Conservation (phyloP, 1,140 invertebrate genomes). For the Gerris buenoi region DNA sequence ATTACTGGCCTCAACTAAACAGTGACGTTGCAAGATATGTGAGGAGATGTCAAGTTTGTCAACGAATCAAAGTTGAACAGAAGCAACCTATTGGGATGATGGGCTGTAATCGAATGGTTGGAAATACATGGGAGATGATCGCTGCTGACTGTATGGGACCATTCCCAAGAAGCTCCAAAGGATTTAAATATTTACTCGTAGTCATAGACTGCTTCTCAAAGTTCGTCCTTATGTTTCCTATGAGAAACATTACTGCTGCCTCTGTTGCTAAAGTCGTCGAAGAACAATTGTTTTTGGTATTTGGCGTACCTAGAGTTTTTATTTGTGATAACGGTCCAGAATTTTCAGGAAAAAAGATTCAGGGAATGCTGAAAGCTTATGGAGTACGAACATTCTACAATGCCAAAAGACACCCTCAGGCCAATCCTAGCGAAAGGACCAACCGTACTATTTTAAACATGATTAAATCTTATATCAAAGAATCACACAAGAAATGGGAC, state of each 20-base stretch:
- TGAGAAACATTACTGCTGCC: neutral
- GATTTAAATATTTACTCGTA: slow-evolving; percentile 28
- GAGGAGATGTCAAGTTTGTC: slow-evolving; percentile 22
- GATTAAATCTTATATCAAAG: neutral
- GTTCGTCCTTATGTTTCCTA: neutral
- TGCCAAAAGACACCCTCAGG: neutral
- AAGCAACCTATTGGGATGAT: slow-evolving; percentile 24
- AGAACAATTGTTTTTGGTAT: neutral
- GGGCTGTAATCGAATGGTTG: slow-evolving; percentile 19
- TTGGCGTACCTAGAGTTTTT: neutral
- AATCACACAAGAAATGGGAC: neutral
- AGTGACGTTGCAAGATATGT: slow-evolving; percentile 20
- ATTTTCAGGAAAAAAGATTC: neutral
- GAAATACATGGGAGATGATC: slow-evolving; percentile 25
- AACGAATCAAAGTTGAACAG: slow-evolving; percentile 24
- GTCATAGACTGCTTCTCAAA: neutral
- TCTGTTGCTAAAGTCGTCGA: neutral
- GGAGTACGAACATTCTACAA: neutral
- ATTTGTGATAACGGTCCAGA: neutral
- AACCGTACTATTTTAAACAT: neutral
- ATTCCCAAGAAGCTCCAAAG: slow-evolving; percentile 25
- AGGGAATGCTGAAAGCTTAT: neutral
- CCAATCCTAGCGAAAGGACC: neutral
- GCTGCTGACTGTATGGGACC: slow-evolving; percentile 31
- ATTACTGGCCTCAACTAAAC: slow-evolving; percentile 20